Percentiles rank a stretch among this genome's conserved stretches.
Conservation (phyloP, 2,113 vertebrate genomes). For the Isurus oxyrinchus region DNA sequence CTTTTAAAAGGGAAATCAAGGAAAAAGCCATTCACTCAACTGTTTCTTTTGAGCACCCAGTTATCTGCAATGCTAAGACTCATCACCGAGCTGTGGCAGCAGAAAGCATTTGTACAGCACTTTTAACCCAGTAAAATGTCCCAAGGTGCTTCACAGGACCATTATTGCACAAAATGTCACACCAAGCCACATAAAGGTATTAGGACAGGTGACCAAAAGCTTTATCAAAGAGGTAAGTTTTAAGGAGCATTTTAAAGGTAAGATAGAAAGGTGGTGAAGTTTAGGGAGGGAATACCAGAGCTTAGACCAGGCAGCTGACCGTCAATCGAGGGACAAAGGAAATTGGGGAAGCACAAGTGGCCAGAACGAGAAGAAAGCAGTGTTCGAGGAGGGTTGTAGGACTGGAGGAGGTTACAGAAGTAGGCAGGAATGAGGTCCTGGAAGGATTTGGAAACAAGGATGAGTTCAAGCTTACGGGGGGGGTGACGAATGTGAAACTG, state of each 20-base stretch:
- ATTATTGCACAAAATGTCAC: neutral
- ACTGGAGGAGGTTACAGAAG: neutral
- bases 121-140: no score
- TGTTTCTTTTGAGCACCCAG: neutral
- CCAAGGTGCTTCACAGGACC: neutral
- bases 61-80: neutral
- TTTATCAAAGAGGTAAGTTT: neutral
- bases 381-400: neutral
- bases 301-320: neutral
- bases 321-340: neutral
- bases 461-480: neutral
- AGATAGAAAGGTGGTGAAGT: neutral
- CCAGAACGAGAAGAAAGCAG: neutral
- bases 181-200: neutral
- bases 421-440: neutral
- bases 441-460: neutral
- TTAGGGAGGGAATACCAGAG: neutral
- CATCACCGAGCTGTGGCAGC: neutral
- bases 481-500: neutral
- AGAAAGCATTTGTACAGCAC: neutral
- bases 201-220: neutral
- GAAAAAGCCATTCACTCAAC: neutral
- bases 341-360: neutral
- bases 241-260: neutral
- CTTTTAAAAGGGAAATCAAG: neutral